Evolutionary conservation across 1,140 invertebrate genomes (phyloP).

Genomic region (Lordiphosa mommai): DNA sequence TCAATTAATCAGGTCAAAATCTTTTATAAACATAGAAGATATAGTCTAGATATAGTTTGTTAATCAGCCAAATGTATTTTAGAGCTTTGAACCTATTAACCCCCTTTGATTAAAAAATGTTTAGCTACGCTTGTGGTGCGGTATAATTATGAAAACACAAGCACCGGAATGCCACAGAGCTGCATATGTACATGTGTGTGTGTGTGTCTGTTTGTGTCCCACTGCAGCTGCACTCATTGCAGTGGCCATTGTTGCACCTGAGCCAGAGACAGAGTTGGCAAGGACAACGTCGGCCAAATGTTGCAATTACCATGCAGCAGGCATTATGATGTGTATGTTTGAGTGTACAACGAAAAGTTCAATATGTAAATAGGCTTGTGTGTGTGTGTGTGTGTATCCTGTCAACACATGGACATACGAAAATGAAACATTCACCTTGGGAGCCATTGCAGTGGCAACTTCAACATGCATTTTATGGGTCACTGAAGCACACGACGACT

Average conservation of each 20-base stretch:
- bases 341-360: slow-evolving; percentile 22
- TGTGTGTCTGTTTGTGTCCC: slow-evolving; percentile 35
- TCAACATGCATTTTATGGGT: slow-evolving; percentile 64
- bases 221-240: slow-evolving; percentile 13
- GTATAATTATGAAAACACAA: slow-evolving; percentile 30
- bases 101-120: too few species aligned
- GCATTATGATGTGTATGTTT: slow-evolving; percentile 17
- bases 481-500: slow-evolving; percentile 26
- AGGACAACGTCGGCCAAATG: slow-evolving; percentile 52
- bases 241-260: slow-evolving; percentile 42
- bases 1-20: too few species aligned
- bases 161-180: slow-evolving; percentile 21
- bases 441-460: slow-evolving; percentile 67
- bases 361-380: slow-evolving; percentile 35
- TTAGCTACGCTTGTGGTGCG: neutral
- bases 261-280: slow-evolving; percentile 38
- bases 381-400: slow-evolving; percentile 26
- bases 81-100: too few species aligned
- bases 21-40: too few species aligned
- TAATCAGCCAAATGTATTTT: too few species aligned
- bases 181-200: too few species aligned
- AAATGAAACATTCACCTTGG: slow-evolving; percentile 74
- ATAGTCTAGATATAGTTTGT: too few species aligned
- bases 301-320: slow-evolving; percentile 70
- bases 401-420: slow-evolving; percentile 68